These are phyloP conservation scores for Lonchura striata DNA, from an alignment of 2,113 vertebrate species.

Conservation along the genomic window DNA sequence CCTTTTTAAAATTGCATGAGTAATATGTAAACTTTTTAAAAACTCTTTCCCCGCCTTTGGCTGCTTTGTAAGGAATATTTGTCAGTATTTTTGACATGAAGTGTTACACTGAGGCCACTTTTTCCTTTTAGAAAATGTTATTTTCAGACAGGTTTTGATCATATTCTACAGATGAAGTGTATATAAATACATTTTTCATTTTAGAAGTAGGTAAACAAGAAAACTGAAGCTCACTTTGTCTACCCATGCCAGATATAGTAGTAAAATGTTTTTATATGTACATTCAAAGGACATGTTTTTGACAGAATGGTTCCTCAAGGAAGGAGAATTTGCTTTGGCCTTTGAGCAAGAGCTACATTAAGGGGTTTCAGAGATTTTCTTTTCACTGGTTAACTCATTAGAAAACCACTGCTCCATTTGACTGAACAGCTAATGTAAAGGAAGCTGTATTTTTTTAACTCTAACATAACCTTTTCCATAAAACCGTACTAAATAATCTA, in stretches of 20 bases:
- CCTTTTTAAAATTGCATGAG: background rate
- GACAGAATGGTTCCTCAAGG: background rate
- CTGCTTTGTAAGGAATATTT: background rate
- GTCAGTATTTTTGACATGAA: background rate
- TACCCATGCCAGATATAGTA: background rate
- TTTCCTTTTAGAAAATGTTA: background rate
- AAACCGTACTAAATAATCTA: background rate
- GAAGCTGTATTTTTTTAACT: background rate
- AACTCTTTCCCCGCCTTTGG: background rate
- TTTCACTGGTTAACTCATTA: background rate
- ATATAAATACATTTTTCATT: conserved; percentile 3
- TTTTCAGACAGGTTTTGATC: conserved; percentile 2
- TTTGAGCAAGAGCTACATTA: background rate
- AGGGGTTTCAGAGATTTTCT: background rate
- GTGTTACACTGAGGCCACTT: background rate
- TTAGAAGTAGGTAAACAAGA: conserved; percentile 30
- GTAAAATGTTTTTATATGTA: background rate
- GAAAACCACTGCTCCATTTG: background rate
- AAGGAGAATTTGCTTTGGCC: conserved; percentile 22
- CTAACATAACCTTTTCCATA: background rate
- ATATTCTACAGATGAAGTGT: background rate
- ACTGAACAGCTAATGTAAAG: background rate
- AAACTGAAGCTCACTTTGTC: background rate
- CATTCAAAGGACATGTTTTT: background rate
- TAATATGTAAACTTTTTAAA: rapidly evolving